Conservation (phyloP, 1,140 invertebrate genomes). For the Caerostris darwini region DNA sequence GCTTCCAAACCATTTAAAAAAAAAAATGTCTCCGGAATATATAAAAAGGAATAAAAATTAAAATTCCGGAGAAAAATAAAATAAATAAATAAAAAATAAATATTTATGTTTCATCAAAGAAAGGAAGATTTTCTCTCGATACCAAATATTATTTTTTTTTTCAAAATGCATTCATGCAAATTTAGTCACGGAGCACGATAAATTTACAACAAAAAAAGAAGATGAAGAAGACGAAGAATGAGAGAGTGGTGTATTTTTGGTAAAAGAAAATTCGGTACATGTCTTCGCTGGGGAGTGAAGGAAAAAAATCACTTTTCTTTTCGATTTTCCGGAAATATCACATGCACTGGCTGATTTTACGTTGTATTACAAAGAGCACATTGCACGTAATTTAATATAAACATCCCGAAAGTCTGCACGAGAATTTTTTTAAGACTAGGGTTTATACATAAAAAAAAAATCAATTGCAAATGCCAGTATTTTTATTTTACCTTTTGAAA, state of each 20-base stretch:
- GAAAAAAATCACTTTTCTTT: background rate
- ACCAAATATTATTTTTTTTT: slow-evolving; percentile 1
- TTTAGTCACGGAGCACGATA: slow-evolving; percentile 54
- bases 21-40: background rate
- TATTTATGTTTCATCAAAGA: slow-evolving; percentile 67
- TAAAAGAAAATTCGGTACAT: background rate
- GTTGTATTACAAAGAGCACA: slow-evolving; percentile 16
- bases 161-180: slow-evolving; percentile 70
- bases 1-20: slow-evolving; percentile 45
- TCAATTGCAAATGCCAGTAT: background rate
- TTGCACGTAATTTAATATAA: slow-evolving; percentile 55
- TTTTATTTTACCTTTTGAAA: too few species aligned
- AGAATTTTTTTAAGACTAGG: background rate
- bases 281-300: background rate
- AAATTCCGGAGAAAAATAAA: too few species aligned
- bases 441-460: slow-evolving; percentile 31
- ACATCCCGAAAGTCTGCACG: background rate
- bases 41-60: background rate
- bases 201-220: slow-evolving; percentile 16
- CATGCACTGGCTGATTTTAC: slow-evolving; percentile 48
- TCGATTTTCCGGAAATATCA: slow-evolving; percentile 59
- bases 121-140: slow-evolving; percentile 8
- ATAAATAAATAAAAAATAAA: slow-evolving; percentile 12
- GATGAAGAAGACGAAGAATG: background rate
- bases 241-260: slow-evolving; percentile 17